Evolutionary conservation across 92 coral and sea anemone species (phyloP).

Genomic region (Parazoanthus darwini): DNA sequence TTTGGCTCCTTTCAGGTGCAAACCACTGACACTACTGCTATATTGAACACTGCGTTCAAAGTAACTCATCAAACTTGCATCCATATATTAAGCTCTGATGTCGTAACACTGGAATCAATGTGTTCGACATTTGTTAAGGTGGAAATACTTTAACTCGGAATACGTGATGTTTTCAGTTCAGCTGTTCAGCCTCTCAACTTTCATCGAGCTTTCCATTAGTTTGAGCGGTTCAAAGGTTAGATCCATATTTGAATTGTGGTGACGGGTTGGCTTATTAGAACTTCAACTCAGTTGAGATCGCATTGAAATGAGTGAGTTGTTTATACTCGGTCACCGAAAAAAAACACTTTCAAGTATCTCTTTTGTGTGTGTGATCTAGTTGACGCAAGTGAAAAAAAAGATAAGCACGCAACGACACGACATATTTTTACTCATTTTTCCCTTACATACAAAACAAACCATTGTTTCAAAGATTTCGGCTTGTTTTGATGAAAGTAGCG

Average conservation of each 20-base stretch:
- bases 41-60: neutral
- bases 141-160: neutral
- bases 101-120: neutral
- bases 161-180: slow-evolving; percentile 30
- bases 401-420: neutral
- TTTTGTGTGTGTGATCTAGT: neutral
- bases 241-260: neutral
- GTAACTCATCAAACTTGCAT: neutral
- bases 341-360: neutral
- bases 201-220: neutral
- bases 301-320: too few species aligned
- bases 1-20: neutral
- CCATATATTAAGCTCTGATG: neutral
- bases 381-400: neutral
- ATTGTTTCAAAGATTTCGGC: neutral
- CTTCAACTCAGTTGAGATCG: slow-evolving; percentile 2
- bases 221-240: slow-evolving; percentile 39
- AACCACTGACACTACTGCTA: neutral
- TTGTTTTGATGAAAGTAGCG: neutral
- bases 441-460: neutral
- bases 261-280: neutral
- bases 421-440: neutral
- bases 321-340: neutral
- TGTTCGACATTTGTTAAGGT: too few species aligned
- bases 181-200: neutral